phyloP scores from a whole-genome alignment of 1,140 invertebrate species.

The Cryptotermes secundus region DNA sequence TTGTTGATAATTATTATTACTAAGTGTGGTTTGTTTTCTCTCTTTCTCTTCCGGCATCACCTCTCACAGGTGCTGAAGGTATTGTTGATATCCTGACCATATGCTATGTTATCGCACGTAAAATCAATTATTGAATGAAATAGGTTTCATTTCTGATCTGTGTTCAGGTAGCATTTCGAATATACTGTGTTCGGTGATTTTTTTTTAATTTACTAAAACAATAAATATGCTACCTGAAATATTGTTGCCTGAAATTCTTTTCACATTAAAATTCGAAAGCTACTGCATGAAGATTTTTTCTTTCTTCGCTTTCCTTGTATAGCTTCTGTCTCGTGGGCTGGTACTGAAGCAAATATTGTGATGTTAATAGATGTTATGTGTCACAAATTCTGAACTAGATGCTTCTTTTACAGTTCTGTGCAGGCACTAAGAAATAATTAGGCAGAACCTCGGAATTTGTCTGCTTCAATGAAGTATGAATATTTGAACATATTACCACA shows the following conservation, averaged over 20 bases:
- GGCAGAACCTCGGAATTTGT: too few species aligned
- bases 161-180: neutral
- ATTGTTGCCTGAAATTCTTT: neutral
- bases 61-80: conserved; percentile 71
- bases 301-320: too few species aligned
- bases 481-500: too few species aligned
- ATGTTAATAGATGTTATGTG: too few species aligned
- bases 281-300: neutral
- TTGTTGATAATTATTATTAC: conserved; percentile 44
- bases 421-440: too few species aligned
- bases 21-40: conserved; percentile 47
- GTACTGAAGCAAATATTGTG: too few species aligned
- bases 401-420: too few species aligned
- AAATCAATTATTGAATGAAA: conserved; percentile 22
- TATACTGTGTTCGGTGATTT: neutral
- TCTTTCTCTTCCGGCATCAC: conserved; percentile 48
- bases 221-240: neutral
- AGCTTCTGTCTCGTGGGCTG: too few species aligned
- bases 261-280: neutral
- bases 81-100: conserved; percentile 47
- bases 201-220: too few species aligned
- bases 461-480: too few species aligned
- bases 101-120: neutral
- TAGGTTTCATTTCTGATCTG: conserved; percentile 25
- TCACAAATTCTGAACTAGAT: too few species aligned